Evolutionary conservation across 64 coral and sea anemone species (phyloP), one percentile per base, ranked within the genome.

Genomic region (Stichodactyla helianthus): DNA sequence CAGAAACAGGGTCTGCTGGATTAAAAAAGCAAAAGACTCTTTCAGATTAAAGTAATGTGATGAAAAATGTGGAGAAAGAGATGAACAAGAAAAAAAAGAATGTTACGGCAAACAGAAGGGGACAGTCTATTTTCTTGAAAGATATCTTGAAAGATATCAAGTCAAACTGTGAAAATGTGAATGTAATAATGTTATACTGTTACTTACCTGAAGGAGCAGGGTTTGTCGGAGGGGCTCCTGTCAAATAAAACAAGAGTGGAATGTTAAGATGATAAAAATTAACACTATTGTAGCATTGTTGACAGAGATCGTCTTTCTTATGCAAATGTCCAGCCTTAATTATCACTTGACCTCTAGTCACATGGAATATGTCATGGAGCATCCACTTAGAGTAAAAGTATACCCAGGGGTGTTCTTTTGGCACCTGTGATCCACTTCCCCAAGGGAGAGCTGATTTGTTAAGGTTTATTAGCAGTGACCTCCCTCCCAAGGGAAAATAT

Each of bases 1-100:
- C 94, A 52, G 87, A 88, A 15, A 87, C 59, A 44, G 74, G 57
- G 19, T 84, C 83, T 27, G 83, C 18, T 82, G 79, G 0, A 82
- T 53, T 53, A 84, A 62, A 35, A 54, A 71, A 84, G 35, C 35
- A 6, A 27, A 89, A 16, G 13, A 13, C 15, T n/a, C 23, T 18
- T 14, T 9, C 8, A 65, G 4, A 22, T n/a, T 6, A 65, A 65
- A 17, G 22, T 20, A 65, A 65, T n/a, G 20, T 12, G 18, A 65
- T 12, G 62, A n/a, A 71, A 31, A 4, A 10, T 27, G 5, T 10
- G 68, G 23, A 74, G 22, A 23, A 74, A 27, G 22, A 23, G 12
- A 26, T 8, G 68, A 20, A 68, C 20, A 11, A 74, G 27, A 23
- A 23, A 74, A 74, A 20, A 7, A n/a, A 65, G 20, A n/a, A 22